Evolutionary conservation across 2,888 invertebrate species (phyloP).

Genomic region (Saturnia pavonia): DNA sequence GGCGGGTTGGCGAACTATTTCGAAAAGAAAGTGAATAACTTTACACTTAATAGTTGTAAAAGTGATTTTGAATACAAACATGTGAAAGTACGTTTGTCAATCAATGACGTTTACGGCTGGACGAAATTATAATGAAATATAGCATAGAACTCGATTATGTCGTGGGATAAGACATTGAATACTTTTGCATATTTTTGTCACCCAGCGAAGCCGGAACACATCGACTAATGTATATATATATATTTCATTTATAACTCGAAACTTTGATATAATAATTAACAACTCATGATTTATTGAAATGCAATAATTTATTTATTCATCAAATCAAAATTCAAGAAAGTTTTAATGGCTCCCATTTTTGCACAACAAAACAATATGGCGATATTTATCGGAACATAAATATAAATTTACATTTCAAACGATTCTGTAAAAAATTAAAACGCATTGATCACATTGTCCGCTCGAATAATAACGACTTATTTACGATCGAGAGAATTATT

Average conservation of each 20-base stretch:
- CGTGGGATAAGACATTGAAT: neutral
- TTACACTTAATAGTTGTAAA: no score
- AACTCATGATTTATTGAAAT: neutral
- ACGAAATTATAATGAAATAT: neutral
- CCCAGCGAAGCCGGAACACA: no score
- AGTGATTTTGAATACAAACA: no score
- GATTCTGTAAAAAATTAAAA: conserved; percentile 17
- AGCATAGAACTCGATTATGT: neutral
- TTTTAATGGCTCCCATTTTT: conserved; percentile 12
- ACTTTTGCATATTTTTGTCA: no score
- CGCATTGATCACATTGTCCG: conserved; percentile 18
- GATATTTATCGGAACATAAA: conserved; percentile 13
- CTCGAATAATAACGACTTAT: conserved; percentile 19
- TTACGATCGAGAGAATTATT: conserved; percentile 23
- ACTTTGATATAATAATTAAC: neutral
- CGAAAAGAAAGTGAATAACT: no score
- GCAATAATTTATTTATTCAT: neutral
- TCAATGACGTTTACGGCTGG: neutral
- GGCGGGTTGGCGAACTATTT: no score
- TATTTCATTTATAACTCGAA: no score
- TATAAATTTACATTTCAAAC: conserved; percentile 21
- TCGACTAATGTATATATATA: no score
- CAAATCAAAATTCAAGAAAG: conserved; percentile 16
- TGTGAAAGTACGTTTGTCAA: no score
- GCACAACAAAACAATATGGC: conserved; percentile 17